These are phyloP conservation scores for Hippocampus barbouri DNA, from an alignment of 2,113 vertebrate genomes.

Conservation along the genomic window DNA sequence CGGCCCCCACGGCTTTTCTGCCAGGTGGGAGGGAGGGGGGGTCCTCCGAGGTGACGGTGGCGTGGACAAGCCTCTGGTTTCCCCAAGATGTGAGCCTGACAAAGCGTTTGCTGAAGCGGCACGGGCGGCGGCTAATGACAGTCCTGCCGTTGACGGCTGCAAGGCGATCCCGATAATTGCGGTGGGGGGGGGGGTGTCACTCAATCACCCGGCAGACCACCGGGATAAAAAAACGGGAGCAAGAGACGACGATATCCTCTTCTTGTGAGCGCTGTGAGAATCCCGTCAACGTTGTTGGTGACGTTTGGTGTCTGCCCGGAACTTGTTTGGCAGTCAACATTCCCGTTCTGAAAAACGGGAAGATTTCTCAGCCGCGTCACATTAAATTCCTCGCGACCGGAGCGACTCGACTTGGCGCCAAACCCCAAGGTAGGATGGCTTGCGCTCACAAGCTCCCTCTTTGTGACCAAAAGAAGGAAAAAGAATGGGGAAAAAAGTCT, in stretches of 20 bases:
- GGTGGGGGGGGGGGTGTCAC: neutral
- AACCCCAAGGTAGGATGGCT: neutral
- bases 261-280: neutral
- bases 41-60: neutral
- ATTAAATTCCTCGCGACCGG: neutral
- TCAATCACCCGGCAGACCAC: neutral
- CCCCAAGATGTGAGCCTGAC: constrained; percentile 25
- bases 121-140: constrained; percentile 35
- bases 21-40: too few relatives aligned
- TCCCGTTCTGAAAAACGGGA: neutral
- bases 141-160: constrained; percentile 23
- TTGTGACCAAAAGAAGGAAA: too few relatives aligned
- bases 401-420: neutral
- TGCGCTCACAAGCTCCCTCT: neutral
- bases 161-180: constrained; percentile 37
- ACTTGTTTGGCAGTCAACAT: neutral
- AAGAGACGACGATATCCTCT: neutral
- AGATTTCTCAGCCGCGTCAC: neutral
- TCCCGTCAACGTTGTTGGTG: neutral
- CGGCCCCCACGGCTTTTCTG: too few relatives aligned
- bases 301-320: neutral
- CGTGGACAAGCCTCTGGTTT: neutral
- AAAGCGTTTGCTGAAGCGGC: constrained; percentile 20
- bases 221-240: neutral
- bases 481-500: too few relatives aligned